Base-by-base conservation (phyloP, 2,797 vertebrate genomes). In the Novumbra hubbsi region DNA sequence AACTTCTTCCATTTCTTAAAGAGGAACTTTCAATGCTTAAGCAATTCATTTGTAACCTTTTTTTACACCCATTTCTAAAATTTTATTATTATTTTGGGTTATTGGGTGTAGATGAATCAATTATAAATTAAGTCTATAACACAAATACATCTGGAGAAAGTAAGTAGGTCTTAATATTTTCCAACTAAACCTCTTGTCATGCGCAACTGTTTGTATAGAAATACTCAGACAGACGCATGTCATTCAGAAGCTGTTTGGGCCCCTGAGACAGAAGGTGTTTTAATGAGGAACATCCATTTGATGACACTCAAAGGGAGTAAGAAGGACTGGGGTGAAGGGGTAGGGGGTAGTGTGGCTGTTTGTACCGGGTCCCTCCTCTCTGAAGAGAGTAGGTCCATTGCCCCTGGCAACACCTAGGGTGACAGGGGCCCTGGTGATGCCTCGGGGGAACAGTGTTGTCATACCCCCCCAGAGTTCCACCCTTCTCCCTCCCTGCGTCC, bases 341-440 rank as follows among this genome's bases (percentile, higher is more conserved):
- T 62, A 27, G 38, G 19, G 52, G 69, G 74, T 52, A 68, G 71
- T 5, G 64, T 72, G 55, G 7, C 79, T 82, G 83, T 82, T 85
- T 85, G 73, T 84, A 76, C 80, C 84, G 65, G 60, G 76, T 80
- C 76, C 55, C 76, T 77, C 41, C 72, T 83, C 86, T 84, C 80
- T 55, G 76, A 75, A 79, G 85, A 79, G 85, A 80, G 69, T 76
- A 65, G 64, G 70, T 71, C 81, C 34, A 66, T 86, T 73, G 87
- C 88, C 89, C 83, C 79, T 86, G 89, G 89, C 88, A 83, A 88
- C 89, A 89, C 89, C 88, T 72, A 78, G 75, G 82, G 84, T 86
- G 86, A 86, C 73, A 66, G 38, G 76, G 83, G 79, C 77, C 72
- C 77, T 48, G 78, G 62, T 12, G 64, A 48, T 21, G 62, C 85